These are phyloP conservation scores for Fratercula arctica DNA, from an alignment of 2,797 vertebrate genomes.

Conservation along the genomic window DNA sequence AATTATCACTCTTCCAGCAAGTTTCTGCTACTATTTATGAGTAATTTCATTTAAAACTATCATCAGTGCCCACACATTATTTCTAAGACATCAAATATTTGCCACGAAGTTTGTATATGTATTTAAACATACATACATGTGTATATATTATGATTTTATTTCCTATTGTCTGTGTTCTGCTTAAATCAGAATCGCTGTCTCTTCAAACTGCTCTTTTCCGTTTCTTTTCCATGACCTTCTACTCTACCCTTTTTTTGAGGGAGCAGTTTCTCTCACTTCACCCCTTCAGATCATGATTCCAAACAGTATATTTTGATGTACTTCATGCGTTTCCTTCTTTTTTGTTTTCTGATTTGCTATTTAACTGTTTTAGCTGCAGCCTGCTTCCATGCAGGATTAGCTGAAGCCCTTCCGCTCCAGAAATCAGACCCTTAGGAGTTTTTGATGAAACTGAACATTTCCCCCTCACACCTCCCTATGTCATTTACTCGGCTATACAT, in stretches of 20 bases:
- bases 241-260: not conserved
- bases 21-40: not conserved
- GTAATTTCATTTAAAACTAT: not conserved
- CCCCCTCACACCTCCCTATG: not conserved
- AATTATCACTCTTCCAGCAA: not conserved
- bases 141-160: not conserved
- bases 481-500: not conserved
- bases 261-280: not conserved
- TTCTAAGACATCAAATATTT: not conserved
- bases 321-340: not conserved
- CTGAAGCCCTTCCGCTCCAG: not conserved
- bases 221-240: not conserved
- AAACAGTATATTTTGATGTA: not conserved
- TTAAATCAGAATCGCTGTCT: not conserved
- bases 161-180: not conserved
- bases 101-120: not conserved
- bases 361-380: not conserved
- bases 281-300: not conserved
- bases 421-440: not conserved
- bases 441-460: not conserved
- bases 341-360: not conserved
- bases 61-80: not conserved
- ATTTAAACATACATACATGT: rapidly evolving
- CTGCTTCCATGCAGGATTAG: not conserved
- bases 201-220: not conserved